Evolutionary conservation across 37 sponge, comb jelly and placozoan species (phyloP), one percentile per base, ranked within the genome.

Genomic region (Aplysina aerophoba): DNA sequence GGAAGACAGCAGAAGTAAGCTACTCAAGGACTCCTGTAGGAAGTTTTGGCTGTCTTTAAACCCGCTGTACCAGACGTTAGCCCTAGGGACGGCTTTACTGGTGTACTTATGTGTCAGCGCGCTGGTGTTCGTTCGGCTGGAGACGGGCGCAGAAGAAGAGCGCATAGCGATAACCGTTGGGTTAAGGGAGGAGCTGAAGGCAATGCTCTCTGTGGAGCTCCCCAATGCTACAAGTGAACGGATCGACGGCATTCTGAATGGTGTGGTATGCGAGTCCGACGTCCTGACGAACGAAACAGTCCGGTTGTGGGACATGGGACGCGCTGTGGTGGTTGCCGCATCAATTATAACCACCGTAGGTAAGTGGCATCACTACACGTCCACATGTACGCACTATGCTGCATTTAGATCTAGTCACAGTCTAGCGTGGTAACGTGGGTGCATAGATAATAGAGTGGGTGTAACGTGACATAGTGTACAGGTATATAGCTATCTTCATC

Each of bases 311-410:
- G 71, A 77, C 13, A 81, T 72, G 56, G 84, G 81, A 5, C 80
- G 87, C 35, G 44, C 95, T 36, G 41, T 87, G 13, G 80, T 88
- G 65, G 88, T 86, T 73, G 67, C 85, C 38, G 50, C 33, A n/a
- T 83, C 87, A 33, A 83, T 88, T 13, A 57, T 91, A 6, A 91
- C 91, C 20, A 93, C 94, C 17, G 90, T 93, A 20, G 93, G 92
- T 91, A 25, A 77, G 87, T 55, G 11, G 4, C 1, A 36, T 6
- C 36, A 19, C 12, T 31, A n/a, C n/a, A n/a, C n/a, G 8, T 44
- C 50, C 50, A 3, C 8, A 8, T 44, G 50, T 44, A 44, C 50
- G n/a, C n/a, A n/a, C n/a, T n/a, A n/a, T n/a, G n/a, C n/a, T n/a
- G n/a, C n/a, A n/a, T n/a, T n/a, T n/a, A n/a, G n/a, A n/a, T n/a